Conservation (phyloP, 2,797 vertebrate species). For the Argyrosomus regius region DNA sequence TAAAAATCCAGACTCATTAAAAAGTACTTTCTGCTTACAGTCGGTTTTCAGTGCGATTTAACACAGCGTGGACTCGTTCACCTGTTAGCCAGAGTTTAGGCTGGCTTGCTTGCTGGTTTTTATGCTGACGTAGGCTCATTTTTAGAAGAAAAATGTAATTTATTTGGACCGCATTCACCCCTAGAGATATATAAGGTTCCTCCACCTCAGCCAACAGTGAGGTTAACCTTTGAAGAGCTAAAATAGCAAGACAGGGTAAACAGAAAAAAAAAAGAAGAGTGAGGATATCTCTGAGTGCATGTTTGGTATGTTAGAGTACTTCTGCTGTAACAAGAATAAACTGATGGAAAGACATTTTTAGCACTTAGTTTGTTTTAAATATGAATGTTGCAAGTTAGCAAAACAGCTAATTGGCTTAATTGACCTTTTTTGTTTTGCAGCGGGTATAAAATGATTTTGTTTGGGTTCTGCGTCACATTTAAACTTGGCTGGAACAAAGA, state of each 20-base stretch:
- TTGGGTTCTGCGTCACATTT: neutral
- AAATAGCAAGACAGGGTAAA: slow-evolving; percentile 54
- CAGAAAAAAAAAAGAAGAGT: slow-evolving; percentile 14
- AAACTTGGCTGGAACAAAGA: neutral
- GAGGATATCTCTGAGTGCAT: slow-evolving; percentile 13
- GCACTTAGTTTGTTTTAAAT: neutral
- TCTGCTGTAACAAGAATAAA: neutral
- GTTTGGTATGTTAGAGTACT: slow-evolving; percentile 22
- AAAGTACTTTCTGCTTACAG: slow-evolving; percentile 9
- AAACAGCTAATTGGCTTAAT: neutral
- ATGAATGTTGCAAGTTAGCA: neutral
- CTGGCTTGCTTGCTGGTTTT: slow-evolving; percentile 23
- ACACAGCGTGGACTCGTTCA: slow-evolving; percentile 39
- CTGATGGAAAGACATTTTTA: neutral
- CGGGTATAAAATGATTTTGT: neutral
- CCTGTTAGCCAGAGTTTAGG: slow-evolving; percentile 36
- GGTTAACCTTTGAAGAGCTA: slow-evolving; percentile 59
- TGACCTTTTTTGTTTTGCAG: neutral
- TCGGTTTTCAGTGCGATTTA: neutral
- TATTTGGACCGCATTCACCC: slow-evolving; percentile 50
- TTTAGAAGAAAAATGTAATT: slow-evolving; percentile 50
- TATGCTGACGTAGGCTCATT: slow-evolving; percentile 42
- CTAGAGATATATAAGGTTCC: slow-evolving; percentile 55
- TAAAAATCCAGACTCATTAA: neutral
- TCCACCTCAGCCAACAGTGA: slow-evolving; percentile 41